These are phyloP conservation scores for Ctenomys sociabilis DNA, from an alignment of 2,113 vertebrate species.

Conservation along the genomic window DNA sequence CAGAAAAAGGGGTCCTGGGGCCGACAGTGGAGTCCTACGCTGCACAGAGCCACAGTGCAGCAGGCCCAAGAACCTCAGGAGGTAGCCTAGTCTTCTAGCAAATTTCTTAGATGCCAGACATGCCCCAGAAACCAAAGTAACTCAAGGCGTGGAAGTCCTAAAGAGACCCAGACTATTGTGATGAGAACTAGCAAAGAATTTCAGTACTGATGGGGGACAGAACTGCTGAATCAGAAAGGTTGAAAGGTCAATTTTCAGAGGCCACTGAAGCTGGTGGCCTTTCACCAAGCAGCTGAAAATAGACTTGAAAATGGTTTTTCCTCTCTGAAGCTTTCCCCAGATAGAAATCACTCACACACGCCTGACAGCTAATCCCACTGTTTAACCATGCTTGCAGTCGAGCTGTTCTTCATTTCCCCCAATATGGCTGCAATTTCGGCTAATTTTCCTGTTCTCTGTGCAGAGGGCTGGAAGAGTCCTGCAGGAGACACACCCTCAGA, in stretches of 20 bases:
- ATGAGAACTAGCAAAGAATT: not conserved
- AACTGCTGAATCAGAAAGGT: not conserved
- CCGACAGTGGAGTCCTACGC: not conserved
- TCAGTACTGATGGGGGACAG: too few relatives aligned
- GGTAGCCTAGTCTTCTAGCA: not conserved
- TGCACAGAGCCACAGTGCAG: not conserved
- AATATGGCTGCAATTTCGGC: not conserved
- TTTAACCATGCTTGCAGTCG: not conserved
- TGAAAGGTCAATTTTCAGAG: not conserved
- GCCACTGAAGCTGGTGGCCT: not conserved
- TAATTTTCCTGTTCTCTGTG: not conserved
- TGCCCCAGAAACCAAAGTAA: not conserved
- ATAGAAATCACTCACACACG: not conserved
- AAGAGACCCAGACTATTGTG: not conserved
- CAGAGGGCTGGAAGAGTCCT: not conserved
- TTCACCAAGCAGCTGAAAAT: not conserved
- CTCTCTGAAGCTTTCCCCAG: not conserved
- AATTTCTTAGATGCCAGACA: not conserved
- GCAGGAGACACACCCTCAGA: not conserved
- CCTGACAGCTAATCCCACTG: slow-evolving; percentile 10
- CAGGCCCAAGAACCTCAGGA: not conserved
- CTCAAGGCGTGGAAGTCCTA: not conserved
- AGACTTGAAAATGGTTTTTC: not conserved
- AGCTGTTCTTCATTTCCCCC: slow-evolving; percentile 26
- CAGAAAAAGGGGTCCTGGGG: not conserved